Conservation (phyloP, 2,113 vertebrate species). For the Dascyllus trimaculatus region DNA sequence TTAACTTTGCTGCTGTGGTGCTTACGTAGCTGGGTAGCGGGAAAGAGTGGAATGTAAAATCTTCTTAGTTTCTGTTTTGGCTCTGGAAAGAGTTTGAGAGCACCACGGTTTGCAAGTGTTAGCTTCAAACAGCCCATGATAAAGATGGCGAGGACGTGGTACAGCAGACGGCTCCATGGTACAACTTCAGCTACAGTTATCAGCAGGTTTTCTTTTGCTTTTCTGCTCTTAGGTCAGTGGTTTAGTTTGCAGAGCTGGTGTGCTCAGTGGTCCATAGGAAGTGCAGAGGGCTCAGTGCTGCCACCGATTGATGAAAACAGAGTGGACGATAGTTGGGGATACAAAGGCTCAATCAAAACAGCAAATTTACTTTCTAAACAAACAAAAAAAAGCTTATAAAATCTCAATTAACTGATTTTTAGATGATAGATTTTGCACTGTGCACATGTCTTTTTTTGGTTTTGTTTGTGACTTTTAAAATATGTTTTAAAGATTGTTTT, state of each 20-base stretch:
- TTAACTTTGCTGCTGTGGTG: slow-evolving; percentile 67
- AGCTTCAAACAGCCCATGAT: slow-evolving; percentile 1
- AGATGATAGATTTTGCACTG: slow-evolving; percentile 80
- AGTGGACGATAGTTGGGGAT: background rate
- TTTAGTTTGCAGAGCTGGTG: slow-evolving; percentile 54
- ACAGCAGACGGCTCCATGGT: slow-evolving; percentile 23
- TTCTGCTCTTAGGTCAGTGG: slow-evolving; percentile 24
- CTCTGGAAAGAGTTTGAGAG: slow-evolving; percentile 36
- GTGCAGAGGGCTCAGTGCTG: slow-evolving; percentile 61
- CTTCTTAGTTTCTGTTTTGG: slow-evolving; percentile 47
- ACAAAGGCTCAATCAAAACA: slow-evolving; percentile 42
- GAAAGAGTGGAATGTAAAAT: slow-evolving; percentile 52
- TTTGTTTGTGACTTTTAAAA: slow-evolving; percentile 64
- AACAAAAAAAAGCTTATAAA: slow-evolving; percentile 58
- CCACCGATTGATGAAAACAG: slow-evolving; percentile 46
- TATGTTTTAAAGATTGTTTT: slow-evolving; percentile 82
- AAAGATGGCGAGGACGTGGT: background rate
- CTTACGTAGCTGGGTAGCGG: slow-evolving; percentile 54
- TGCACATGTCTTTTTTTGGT: slow-evolving; percentile 54
- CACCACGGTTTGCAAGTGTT: slow-evolving; percentile 20
- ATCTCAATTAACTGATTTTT: slow-evolving; percentile 54
- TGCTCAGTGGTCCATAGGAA: slow-evolving; percentile 46
- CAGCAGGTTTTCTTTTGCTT: slow-evolving; percentile 37
- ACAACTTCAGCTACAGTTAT: slow-evolving; percentile 26
- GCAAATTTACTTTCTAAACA: slow-evolving; percentile 36